Evolutionary conservation across 2,888 invertebrate species (phyloP).

Genomic region (Drosophila crucigera): DNA sequence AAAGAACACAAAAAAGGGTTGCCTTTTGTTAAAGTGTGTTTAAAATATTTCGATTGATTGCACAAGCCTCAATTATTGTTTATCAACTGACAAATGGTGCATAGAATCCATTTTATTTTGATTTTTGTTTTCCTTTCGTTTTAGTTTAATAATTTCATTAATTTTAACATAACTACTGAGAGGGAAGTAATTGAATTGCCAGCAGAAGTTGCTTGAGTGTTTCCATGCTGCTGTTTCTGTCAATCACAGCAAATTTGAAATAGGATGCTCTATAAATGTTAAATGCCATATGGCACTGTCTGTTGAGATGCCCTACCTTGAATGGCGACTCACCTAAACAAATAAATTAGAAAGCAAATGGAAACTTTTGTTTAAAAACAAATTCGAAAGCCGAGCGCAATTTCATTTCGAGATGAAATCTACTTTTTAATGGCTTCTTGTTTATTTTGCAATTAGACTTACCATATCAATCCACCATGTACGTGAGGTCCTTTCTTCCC

Average conservation of each 20-base stretch:
- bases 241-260: constrained; percentile 11
- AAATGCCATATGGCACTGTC: constrained; percentile 56
- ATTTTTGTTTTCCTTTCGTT: not conserved
- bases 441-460: constrained; percentile 62
- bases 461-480: constrained; percentile 12
- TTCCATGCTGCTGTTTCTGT: constrained; percentile 6
- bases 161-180: constrained; percentile 1
- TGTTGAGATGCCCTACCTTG: constrained; percentile 34
- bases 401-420: constrained; percentile 55
- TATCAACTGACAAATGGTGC: not conserved
- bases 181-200: constrained; percentile 27
- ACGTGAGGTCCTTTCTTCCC: not conserved
- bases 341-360: constrained; percentile 25
- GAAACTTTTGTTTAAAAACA: constrained; percentile 56
- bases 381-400: constrained; percentile 32
- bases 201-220: constrained; percentile 8
- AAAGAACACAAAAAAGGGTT: constrained; percentile 5
- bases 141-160: not conserved
- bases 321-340: constrained; percentile 19
- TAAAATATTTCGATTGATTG: constrained; percentile 15
- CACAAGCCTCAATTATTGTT: not conserved
- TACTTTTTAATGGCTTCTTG: constrained; percentile 58
- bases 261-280: constrained; percentile 48
- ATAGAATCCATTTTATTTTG: not conserved
- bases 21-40: not conserved